Percentiles rank a stretch among this genome's conserved stretches.
phyloP scores from a whole-genome alignment of 2,113 vertebrate species.

The Chaenogobius annularis region DNA sequence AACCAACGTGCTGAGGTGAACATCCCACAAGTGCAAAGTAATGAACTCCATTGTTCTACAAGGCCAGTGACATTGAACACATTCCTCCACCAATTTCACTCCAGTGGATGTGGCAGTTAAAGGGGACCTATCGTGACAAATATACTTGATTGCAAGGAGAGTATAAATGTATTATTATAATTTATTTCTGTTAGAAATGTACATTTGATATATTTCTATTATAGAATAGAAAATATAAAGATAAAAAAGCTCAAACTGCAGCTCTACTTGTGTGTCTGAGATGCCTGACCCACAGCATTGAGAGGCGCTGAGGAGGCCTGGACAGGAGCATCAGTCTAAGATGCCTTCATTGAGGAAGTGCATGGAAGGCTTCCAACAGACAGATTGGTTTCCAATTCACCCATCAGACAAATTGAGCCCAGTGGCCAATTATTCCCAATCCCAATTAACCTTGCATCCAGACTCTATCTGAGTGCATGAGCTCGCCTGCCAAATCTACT shows the following conservation, averaged over 20 bases:
- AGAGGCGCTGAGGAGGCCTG: conserved; percentile 21
- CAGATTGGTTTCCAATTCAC: conserved; percentile 71
- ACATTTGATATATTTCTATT: neutral
- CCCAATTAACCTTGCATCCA: conserved; percentile 77
- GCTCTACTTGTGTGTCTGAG: conserved; percentile 8
- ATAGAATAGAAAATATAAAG: neutral
- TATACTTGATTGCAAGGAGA: no score
- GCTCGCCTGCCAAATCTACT: conserved; percentile 69
- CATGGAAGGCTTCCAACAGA: conserved; percentile 60
- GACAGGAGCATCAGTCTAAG: conserved; percentile 48
- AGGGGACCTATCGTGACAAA: no score
- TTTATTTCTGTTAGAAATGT: no score
- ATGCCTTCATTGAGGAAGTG: conserved; percentile 51
- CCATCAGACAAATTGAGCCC: conserved; percentile 75
- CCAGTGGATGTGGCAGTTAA: conserved; percentile 15
- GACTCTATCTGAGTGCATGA: conserved; percentile 36
- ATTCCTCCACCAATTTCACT: conserved; percentile 28
- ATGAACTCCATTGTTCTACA: conserved; percentile 55
- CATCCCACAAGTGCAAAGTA: conserved; percentile 47
- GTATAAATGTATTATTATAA: no score
- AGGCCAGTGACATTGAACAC: conserved; percentile 48
- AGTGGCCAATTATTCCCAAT: conserved; percentile 77
- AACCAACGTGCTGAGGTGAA: conserved; percentile 49
- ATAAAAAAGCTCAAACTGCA: neutral
- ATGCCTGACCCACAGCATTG: conserved; percentile 6